Evolutionary conservation across 2,888 invertebrate species (phyloP), one percentile per base, ranked within the genome.

Genomic region (Acrobasis suavella): DNA sequence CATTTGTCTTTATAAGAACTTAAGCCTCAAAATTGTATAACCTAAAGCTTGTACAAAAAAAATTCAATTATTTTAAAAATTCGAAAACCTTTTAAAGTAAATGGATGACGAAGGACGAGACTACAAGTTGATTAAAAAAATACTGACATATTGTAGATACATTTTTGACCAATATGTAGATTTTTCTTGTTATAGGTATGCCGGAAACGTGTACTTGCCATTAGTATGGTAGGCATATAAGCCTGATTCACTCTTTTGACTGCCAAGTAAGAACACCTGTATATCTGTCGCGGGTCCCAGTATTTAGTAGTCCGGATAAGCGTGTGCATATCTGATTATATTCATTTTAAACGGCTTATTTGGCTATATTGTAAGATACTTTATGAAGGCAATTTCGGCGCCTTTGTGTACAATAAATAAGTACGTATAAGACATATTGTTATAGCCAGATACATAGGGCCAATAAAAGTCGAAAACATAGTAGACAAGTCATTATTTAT

Each of bases 161-260:
- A n/a, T 32, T 32, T 32, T 32, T 32, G 32, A 32, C 32, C 32
- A 32, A 32, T 8, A 32, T 32, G 8, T 32, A 32, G 32, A 32
- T 32, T 32, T 7, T 32, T 32, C 32, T 50, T 22, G 51, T 6
- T 32, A 70, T 71, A 69, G 69, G 71, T 72, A 78, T 80, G 81
- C 85, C 86, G 87, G 87, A 87, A 88, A 81, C 79, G 73, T 82
- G 65, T 68, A 65, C 67, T 10, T 59, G 63, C 61, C 76, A 86
- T 87, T 87, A 81, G 85, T 87, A 87, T 87, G 83, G 64, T 69
- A 64, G 68, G 67, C 80, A 65, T 65, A 66, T 50, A 63, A 42
- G 61, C 62, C 73, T 83, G 82, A 84, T 78, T 84, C 83, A 83
- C 74, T 69, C 73, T 69, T 62, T 64, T 67, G 75, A 74, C 73